These are phyloP conservation scores for Hyposoter didymator DNA, from an alignment of 2,888 invertebrate genomes.

Conservation along the genomic window DNA sequence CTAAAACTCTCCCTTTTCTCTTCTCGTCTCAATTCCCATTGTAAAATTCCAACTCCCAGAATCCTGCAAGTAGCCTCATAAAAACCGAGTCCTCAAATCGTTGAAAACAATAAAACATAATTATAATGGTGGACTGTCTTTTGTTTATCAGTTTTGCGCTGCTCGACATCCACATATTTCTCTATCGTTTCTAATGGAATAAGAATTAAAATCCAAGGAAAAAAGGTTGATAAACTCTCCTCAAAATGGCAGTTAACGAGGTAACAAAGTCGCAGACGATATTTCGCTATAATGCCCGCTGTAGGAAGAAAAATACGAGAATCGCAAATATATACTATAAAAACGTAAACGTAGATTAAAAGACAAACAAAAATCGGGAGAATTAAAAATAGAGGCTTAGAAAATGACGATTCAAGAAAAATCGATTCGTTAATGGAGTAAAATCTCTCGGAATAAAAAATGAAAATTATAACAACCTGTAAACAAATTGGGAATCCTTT, in stretches of 20 bases:
- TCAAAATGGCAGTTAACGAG: constrained; percentile 48
- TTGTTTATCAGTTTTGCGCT: not conserved
- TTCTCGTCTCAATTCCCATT: constrained; percentile 9
- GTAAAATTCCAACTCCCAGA: not conserved
- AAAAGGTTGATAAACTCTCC: constrained; percentile 13
- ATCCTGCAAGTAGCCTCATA: not conserved
- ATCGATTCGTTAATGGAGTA: not conserved
- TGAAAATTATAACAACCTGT: not conserved
- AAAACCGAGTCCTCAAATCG: not conserved
- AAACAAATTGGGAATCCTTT: not conserved
- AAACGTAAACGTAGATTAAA: constrained; percentile 33
- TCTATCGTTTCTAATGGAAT: not conserved
- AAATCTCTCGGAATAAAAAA: not conserved
- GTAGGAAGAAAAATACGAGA: constrained; percentile 29
- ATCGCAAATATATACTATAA: constrained; percentile 20
- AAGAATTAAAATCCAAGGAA: constrained; percentile 2
- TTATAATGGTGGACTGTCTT: not conserved
- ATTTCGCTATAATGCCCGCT: constrained; percentile 9
- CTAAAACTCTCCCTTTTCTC: not conserved
- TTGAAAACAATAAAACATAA: not conserved
- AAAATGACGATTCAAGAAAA: not conserved
- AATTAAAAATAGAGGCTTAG: not conserved
- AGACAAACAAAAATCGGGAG: constrained; percentile 40
- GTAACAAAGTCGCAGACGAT: constrained; percentile 47
- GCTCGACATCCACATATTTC: not conserved